Conservation (phyloP, 2,797 vertebrate genomes). For the Microctenopoma stevenorrisi region DNA sequence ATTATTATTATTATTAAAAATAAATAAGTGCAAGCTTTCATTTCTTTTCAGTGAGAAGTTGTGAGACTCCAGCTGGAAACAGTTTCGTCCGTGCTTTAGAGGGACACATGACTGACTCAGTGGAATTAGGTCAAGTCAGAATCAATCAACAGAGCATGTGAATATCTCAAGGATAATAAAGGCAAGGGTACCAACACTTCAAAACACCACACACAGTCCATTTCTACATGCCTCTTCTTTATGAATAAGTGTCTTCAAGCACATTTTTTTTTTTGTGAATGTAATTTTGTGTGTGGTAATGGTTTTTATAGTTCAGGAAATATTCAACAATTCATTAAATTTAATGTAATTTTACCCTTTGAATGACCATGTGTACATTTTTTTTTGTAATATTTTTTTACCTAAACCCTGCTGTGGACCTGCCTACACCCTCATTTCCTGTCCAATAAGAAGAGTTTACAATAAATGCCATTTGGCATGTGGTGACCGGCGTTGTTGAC, state of each 20-base stretch:
- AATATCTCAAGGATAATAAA: slow-evolving; percentile 37
- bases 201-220: slow-evolving; percentile 25
- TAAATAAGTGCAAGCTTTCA: slow-evolving; percentile 19
- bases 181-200: slow-evolving; percentile 40
- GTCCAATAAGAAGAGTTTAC: slow-evolving; percentile 48
- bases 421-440: slow-evolving; percentile 23
- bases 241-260: slow-evolving; percentile 40
- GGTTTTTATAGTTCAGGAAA: slow-evolving; percentile 45
- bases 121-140: slow-evolving; percentile 32
- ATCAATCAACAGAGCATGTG: slow-evolving; percentile 33
- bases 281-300: slow-evolving; percentile 33
- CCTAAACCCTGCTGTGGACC: slow-evolving; percentile 18
- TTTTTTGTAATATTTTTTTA: background rate
- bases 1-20: no score
- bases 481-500: slow-evolving; percentile 7
- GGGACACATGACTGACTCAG: slow-evolving; percentile 2
- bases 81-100: slow-evolving; percentile 29
- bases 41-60: slow-evolving; percentile 84
- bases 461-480: slow-evolving; percentile 38
- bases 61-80: slow-evolving; percentile 58
- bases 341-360: slow-evolving; percentile 29
- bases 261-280: slow-evolving; percentile 42
- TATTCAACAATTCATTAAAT: slow-evolving; percentile 21
- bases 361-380: slow-evolving; percentile 20
- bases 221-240: slow-evolving; percentile 37